phyloP scores from a whole-genome alignment of 2,113 vertebrate genomes.

The Jacana jacana region DNA sequence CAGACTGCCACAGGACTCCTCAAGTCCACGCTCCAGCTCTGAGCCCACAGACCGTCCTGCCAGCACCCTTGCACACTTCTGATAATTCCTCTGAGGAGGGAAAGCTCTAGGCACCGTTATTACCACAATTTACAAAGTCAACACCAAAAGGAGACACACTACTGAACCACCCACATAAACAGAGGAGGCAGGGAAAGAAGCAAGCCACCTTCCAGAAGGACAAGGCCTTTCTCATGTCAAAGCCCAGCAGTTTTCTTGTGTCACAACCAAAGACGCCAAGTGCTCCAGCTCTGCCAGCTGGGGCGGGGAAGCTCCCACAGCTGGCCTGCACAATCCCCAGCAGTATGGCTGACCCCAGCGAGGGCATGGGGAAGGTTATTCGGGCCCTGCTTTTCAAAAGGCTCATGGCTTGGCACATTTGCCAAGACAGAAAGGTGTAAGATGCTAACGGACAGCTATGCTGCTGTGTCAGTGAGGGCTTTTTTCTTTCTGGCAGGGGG shows the following conservation, averaged over 20 bases:
- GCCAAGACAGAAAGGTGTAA: not conserved
- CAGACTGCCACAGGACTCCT: not conserved
- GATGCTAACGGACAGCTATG: not conserved
- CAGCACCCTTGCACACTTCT: not conserved
- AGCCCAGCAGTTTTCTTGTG: not conserved
- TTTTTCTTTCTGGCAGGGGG: not conserved
- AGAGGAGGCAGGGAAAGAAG: not conserved
- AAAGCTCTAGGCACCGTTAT: not conserved
- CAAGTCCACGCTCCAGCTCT: fast-evolving
- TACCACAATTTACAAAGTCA: not conserved
- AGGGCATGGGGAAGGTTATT: not conserved
- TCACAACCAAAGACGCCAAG: not conserved
- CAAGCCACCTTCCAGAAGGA: not conserved
- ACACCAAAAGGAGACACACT: not conserved
- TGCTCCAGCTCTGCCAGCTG: not conserved
- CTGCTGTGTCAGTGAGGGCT: not conserved
- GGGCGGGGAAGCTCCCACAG: not conserved
- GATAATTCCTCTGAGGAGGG: not conserved
- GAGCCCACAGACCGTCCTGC: not conserved
- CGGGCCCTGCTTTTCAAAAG: not conserved
- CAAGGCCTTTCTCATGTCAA: not conserved
- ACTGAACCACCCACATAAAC: not conserved
- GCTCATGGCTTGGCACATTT: not conserved
- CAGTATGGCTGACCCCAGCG: fast-evolving
- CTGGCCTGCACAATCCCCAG: fast-evolving